Conservation (phyloP, 2,113 vertebrate genomes). For the Tragelaphus buxtoni region DNA sequence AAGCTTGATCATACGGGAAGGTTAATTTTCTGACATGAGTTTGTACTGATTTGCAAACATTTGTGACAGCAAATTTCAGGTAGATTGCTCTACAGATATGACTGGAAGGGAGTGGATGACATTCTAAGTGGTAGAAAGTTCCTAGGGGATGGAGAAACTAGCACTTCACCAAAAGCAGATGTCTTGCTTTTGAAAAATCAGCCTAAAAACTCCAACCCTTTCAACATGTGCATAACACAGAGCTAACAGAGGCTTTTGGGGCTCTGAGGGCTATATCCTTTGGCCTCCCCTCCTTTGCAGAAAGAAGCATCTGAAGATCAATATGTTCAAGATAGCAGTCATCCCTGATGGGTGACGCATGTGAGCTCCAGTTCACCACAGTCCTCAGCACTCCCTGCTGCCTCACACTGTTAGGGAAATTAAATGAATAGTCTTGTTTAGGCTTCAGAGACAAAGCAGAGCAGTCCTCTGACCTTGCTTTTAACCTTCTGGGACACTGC, state of each 20-base stretch:
- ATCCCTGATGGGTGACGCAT: neutral
- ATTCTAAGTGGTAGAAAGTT: neutral
- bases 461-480: neutral
- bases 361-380: neutral
- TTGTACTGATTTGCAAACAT: neutral
- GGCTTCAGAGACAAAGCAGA: neutral
- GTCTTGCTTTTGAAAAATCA: neutral
- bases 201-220: neutral
- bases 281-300: neutral
- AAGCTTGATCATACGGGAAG: neutral
- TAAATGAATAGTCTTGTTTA: neutral
- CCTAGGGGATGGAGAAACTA: neutral
- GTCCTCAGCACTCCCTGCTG: neutral
- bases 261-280: neutral
- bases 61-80: neutral
- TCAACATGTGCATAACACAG: neutral
- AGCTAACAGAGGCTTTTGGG: neutral
- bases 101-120: neutral
- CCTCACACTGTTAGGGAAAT: neutral
- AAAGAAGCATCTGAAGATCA: neutral
- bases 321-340: neutral
- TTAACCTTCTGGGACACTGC: neutral
- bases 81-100: neutral
- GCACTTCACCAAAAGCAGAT: neutral
- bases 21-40: neutral